Evolutionary conservation across 2,888 invertebrate species (phyloP).

Genomic region (Spodoptera littoralis): DNA sequence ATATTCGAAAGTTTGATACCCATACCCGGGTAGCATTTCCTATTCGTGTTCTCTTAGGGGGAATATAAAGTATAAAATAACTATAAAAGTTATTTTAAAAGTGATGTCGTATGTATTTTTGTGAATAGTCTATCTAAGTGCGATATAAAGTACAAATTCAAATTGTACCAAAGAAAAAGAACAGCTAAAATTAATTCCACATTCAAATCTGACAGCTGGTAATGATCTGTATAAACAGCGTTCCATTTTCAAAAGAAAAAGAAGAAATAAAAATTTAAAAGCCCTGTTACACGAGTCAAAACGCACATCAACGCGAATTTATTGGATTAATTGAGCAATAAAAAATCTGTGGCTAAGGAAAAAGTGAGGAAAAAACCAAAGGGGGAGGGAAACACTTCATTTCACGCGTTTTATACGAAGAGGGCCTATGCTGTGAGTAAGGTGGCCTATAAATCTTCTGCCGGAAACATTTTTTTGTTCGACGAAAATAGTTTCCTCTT

Average conservation of each 20-base stretch:
- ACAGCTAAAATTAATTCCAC: constrained; percentile 29
- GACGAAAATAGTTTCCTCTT: constrained; percentile 87
- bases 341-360: constrained; percentile 73
- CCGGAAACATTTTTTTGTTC: constrained; percentile 86
- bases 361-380: constrained; percentile 57
- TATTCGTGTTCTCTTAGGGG: constrained; percentile 28
- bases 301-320: constrained; percentile 70
- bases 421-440: constrained; percentile 73
- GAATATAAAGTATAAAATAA: constrained; percentile 13
- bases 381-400: constrained; percentile 84
- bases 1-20: constrained; percentile 61
- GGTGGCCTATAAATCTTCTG: constrained; percentile 82
- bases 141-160: background rate
- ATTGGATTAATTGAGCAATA: constrained; percentile 84
- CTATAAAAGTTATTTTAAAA: background rate
- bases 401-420: constrained; percentile 85
- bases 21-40: constrained; percentile 33
- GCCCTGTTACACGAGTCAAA: constrained; percentile 65
- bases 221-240: constrained; percentile 45
- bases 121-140: background rate
- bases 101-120: background rate
- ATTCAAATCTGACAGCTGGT: constrained; percentile 45
- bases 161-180: constrained; percentile 20
- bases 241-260: constrained; percentile 41
- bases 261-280: constrained; percentile 64